phyloP scores from a whole-genome alignment of 1,140 invertebrate genomes.

The Drosophila fuyamai region DNA sequence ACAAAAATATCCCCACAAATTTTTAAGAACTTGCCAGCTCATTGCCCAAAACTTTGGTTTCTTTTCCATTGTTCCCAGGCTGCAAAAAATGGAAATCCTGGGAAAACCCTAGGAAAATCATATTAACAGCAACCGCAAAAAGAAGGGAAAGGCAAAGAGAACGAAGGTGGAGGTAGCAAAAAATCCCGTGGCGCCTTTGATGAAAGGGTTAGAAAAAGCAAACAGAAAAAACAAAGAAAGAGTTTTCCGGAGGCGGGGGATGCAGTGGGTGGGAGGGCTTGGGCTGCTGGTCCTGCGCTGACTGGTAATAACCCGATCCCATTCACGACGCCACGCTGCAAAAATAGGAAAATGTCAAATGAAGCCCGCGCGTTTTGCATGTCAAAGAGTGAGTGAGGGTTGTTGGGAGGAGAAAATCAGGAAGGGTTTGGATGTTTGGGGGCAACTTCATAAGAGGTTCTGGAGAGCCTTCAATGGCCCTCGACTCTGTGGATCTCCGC shows the following conservation, averaged over 20 bases:
- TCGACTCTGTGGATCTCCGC: slow-evolving; percentile 49
- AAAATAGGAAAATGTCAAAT: slow-evolving; percentile 76
- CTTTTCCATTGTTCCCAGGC: slow-evolving; percentile 1
- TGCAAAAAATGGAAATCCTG: slow-evolving; percentile 9
- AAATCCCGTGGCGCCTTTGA: slow-evolving; percentile 61
- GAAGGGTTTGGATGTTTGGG: not conserved
- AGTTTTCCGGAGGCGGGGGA: not conserved
- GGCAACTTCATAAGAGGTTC: slow-evolving; percentile 42
- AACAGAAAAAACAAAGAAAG: slow-evolving; percentile 44
- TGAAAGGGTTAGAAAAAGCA: slow-evolving; percentile 65
- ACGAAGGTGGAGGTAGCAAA: slow-evolving; percentile 11
- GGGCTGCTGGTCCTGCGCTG: slow-evolving; percentile 10
- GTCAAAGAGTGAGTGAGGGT: slow-evolving; percentile 71
- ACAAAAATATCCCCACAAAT: slow-evolving; percentile 1
- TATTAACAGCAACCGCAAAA: slow-evolving; percentile 72
- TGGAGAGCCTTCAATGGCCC: slow-evolving; percentile 66
- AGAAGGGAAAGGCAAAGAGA: not conserved
- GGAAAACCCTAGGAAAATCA: slow-evolving; percentile 62
- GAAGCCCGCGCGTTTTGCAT: slow-evolving; percentile 77
- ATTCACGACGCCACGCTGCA: slow-evolving; percentile 17
- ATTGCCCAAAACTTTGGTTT: not conserved
- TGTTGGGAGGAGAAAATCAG: not conserved
- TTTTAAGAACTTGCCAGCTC: slow-evolving; percentile 5
- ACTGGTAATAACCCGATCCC: slow-evolving; percentile 46
- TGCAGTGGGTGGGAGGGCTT: not conserved